These are phyloP conservation scores for Pecten maximus DNA, from an alignment of 2,888 invertebrate species.

Conservation along the genomic window DNA sequence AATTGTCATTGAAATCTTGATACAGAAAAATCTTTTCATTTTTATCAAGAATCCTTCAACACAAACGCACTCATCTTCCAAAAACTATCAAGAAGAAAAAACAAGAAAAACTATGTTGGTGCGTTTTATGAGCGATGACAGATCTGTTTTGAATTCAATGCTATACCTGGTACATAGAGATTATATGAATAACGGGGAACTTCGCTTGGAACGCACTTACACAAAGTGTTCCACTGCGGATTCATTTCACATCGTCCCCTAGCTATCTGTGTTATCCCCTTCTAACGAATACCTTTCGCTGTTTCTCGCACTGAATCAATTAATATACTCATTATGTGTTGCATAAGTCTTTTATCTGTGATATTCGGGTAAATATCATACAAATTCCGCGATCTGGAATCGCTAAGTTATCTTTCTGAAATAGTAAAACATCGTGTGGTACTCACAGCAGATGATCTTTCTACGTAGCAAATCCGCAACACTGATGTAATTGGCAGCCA, in stretches of 20 bases:
- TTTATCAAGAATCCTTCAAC: too few species aligned
- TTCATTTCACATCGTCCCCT: background rate
- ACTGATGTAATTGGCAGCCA: background rate
- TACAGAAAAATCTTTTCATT: too few species aligned
- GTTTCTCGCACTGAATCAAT: background rate
- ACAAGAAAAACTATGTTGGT: background rate
- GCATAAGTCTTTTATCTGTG: background rate
- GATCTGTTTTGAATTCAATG: background rate
- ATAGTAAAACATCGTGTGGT: background rate
- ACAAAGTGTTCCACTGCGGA: background rate
- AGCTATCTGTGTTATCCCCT: background rate
- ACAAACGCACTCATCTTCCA: too few species aligned
- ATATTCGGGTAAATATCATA: background rate
- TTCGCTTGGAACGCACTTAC: background rate
- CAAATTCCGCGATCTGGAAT: background rate
- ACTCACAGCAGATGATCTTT: background rate
- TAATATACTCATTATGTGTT: background rate
- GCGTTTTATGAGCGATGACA: background rate
- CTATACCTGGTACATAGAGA: background rate
- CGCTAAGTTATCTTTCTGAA: background rate
- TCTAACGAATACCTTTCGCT: constrained; percentile 9
- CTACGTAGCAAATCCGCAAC: background rate
- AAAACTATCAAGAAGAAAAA: background rate
- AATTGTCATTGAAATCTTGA: background rate
- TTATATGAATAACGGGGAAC: background rate